These are phyloP conservation scores for Drosophila paulistorum DNA, from an alignment of 1,140 invertebrate species.

Conservation along the genomic window DNA sequence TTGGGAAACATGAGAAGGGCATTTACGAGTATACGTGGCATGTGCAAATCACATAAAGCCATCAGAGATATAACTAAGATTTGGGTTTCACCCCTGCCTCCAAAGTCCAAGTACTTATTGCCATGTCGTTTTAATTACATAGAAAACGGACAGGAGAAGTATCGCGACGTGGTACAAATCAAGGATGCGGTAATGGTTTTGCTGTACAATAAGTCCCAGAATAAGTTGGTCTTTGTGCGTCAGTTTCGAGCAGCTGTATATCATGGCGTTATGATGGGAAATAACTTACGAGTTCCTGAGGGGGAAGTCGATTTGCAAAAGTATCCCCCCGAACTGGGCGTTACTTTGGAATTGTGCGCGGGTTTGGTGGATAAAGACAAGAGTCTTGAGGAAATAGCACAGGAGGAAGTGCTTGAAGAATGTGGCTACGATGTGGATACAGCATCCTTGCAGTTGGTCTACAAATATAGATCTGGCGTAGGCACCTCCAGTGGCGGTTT, in stretches of 20 bases:
- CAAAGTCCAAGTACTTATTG: background rate
- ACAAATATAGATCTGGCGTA: constrained; percentile 88
- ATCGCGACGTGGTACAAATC: constrained; percentile 87
- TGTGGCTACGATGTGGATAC: constrained; percentile 94
- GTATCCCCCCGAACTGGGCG: constrained; percentile 89
- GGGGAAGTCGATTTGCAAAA: constrained; percentile 87
- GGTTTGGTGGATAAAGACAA: constrained; percentile 96
- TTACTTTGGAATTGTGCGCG: constrained; percentile 96
- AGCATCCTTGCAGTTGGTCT: constrained; percentile 87
- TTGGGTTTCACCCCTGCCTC: background rate
- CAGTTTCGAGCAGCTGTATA: constrained; percentile 96
- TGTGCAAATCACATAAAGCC: background rate
- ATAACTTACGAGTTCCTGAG: constrained; percentile 84
- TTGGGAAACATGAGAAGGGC: background rate
- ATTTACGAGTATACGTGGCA: background rate
- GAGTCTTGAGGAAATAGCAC: constrained; percentile 90
- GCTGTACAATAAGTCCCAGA: constrained; percentile 90
- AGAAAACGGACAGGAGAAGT: constrained; percentile 86
- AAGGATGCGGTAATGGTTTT: constrained; percentile 92
- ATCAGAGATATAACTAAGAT: background rate
- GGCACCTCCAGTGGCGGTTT: constrained; percentile 88
- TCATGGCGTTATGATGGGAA: constrained; percentile 75
- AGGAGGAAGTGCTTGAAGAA: constrained; percentile 95
- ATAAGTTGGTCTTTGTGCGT: constrained; percentile 92
- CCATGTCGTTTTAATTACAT: constrained; percentile 85